Percentiles rank a stretch among this genome's conserved stretches.
phyloP scores from a whole-genome alignment of 2,797 vertebrate genomes.

The Nyctalus aviator region DNA sequence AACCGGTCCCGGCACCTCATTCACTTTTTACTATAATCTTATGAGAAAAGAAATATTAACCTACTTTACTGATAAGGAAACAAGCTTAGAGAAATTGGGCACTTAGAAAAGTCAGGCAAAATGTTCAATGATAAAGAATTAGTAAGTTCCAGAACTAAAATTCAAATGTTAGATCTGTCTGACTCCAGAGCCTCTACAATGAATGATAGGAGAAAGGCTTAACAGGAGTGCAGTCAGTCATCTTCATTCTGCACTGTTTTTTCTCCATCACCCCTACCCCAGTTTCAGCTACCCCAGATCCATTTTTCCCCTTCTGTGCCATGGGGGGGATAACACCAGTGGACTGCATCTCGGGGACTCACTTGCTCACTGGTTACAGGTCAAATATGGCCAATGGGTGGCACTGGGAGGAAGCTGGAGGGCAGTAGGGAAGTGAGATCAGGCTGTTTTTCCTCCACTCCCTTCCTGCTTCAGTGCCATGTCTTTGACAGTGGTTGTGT shows the following conservation, averaged over 20 bases:
- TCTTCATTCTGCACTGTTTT: neutral
- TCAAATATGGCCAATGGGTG: neutral
- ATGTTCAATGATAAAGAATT: neutral
- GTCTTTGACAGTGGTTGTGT: neutral
- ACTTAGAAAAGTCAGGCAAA: slow-evolving; percentile 30
- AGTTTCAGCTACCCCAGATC: neutral
- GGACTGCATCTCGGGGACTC: neutral
- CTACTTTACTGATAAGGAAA: neutral
- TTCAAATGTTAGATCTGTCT: neutral
- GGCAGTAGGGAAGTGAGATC: neutral
- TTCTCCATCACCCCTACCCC: neutral
- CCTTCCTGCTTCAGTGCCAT: neutral
- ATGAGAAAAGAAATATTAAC: slow-evolving; percentile 29
- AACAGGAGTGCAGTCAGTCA: neutral
- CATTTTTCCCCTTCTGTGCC: neutral
- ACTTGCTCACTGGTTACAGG: neutral
- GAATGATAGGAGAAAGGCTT: neutral
- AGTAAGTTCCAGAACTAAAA: neutral
- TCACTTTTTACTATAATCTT: slow-evolving; percentile 30
- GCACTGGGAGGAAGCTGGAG: neutral
- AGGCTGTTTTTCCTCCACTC: neutral
- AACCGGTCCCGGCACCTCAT: too few relatives aligned
- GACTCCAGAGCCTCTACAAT: neutral
- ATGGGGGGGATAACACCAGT: too few relatives aligned
- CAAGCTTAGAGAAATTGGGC: slow-evolving; percentile 15